Percentiles rank a stretch among this genome's conserved stretches.
Evolutionary conservation across 2,888 invertebrate species (phyloP).

Genomic region (Aricia artaxerxes): DNA sequence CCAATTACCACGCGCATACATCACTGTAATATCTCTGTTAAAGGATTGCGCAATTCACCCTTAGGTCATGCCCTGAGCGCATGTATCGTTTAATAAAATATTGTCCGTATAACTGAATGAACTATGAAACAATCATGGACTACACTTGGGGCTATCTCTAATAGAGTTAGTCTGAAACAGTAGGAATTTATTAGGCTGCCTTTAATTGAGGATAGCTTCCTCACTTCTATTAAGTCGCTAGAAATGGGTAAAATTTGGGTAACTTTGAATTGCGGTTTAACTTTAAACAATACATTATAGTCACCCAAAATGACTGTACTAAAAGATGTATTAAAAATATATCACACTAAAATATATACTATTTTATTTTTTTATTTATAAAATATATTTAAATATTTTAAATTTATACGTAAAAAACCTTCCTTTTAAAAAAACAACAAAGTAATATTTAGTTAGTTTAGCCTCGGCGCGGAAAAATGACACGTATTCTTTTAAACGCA

Average conservation of each 20-base stretch:
- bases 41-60: constrained; percentile 42
- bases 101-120: constrained; percentile 3
- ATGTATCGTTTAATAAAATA: constrained; percentile 15
- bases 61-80: not conserved
- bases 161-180: constrained; percentile 2
- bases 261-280: too few species aligned
- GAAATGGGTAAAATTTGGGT: not conserved
- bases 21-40: constrained; percentile 49
- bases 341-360: too few species aligned
- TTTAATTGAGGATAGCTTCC: not conserved
- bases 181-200: not conserved
- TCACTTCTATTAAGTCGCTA: not conserved
- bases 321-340: too few species aligned
- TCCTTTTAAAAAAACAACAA: not conserved
- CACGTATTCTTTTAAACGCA: constrained; percentile 41
- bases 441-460: not conserved
- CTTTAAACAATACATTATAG: too few species aligned
- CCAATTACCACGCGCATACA: constrained; percentile 41
- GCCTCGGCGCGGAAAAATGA: not conserved
- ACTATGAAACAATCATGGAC: constrained; percentile 25
- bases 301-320: too few species aligned
- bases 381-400: too few species aligned
- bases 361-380: too few species aligned
- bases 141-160: not conserved
- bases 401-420: too few species aligned